Conservation (phyloP, 1,140 invertebrate genomes). For the Chelonus insularis region DNA sequence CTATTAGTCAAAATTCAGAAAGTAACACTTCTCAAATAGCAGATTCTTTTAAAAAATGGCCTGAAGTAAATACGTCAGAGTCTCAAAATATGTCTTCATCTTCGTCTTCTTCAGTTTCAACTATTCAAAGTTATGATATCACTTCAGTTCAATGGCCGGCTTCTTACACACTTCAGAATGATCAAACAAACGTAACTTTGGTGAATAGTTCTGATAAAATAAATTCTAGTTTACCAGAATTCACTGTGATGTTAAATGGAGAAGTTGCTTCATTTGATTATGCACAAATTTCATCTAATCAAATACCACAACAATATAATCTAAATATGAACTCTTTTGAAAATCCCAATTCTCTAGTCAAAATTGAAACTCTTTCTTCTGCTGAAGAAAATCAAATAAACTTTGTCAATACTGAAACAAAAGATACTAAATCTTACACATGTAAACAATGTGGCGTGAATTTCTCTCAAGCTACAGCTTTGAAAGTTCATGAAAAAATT, state of each 20-base stretch:
- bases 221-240: slow-evolving; percentile 45
- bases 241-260: slow-evolving; percentile 50
- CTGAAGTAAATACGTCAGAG: slow-evolving; percentile 38
- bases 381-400: slow-evolving; percentile 28
- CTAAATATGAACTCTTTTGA: slow-evolving; percentile 42
- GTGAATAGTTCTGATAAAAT: slow-evolving; percentile 42
- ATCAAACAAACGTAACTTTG: slow-evolving; percentile 37
- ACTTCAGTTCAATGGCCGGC: slow-evolving; percentile 50
- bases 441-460: slow-evolving; percentile 49
- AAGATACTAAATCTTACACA: slow-evolving; percentile 35
- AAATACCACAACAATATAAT: slow-evolving; percentile 41
- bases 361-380: slow-evolving; percentile 41
- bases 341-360: slow-evolving; percentile 38
- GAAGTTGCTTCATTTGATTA: slow-evolving; percentile 54
- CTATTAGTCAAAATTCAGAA: slow-evolving; percentile 41
- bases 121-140: slow-evolving; percentile 40
- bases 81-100: slow-evolving; percentile 29
- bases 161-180: slow-evolving; percentile 45
- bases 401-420: slow-evolving; percentile 35
- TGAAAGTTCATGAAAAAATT: slow-evolving; percentile 48
- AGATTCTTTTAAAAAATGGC: slow-evolving; percentile 38
- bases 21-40: slow-evolving; percentile 31
- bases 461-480: slow-evolving; percentile 45
- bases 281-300: slow-evolving; percentile 34
- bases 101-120: slow-evolving; percentile 37